Percentiles rank a stretch among this genome's conserved stretches.
These are phyloP conservation scores for Cephus cinctus DNA, from an alignment of 1,140 invertebrate species.

Conservation along the genomic window DNA sequence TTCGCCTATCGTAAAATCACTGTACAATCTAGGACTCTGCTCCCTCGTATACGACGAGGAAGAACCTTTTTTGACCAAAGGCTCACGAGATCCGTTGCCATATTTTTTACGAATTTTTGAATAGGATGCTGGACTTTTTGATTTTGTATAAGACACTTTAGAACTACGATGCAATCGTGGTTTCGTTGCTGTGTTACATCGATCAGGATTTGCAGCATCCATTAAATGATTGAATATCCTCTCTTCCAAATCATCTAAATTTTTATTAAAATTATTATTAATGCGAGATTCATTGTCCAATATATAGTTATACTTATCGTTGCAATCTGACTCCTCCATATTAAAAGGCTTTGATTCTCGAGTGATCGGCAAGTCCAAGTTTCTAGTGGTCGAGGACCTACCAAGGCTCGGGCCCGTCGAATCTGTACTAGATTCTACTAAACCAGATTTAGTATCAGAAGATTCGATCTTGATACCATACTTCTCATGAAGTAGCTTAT, in stretches of 20 bases:
- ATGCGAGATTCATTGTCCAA: too few relatives aligned
- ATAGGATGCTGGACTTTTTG: background rate
- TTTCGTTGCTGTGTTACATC: background rate
- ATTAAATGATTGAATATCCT: constrained; percentile 28
- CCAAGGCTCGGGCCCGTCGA: too few relatives aligned
- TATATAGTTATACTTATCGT: too few relatives aligned
- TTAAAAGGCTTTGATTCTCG: background rate
- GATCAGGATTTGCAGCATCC: constrained; percentile 12
- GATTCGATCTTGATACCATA: constrained; percentile 31
- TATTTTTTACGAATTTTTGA: background rate
- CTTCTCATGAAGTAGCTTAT: constrained; percentile 28
- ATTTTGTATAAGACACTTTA: background rate
- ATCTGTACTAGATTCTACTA: constrained; percentile 34
- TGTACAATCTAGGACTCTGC: too few relatives aligned
- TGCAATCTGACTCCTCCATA: background rate
- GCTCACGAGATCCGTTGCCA: too few relatives aligned
- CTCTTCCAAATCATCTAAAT: too few relatives aligned
- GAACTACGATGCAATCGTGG: background rate
- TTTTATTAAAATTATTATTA: too few relatives aligned
- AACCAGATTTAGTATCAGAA: constrained; percentile 37
- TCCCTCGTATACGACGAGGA: too few relatives aligned
- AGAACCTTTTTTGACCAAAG: background rate
- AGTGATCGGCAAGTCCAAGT: background rate
- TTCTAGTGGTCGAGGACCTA: too few relatives aligned
- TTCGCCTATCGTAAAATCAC: too few relatives aligned